phyloP scores from a whole-genome alignment of 2,113 vertebrate genomes.

The Hippopotamus amphibius region DNA sequence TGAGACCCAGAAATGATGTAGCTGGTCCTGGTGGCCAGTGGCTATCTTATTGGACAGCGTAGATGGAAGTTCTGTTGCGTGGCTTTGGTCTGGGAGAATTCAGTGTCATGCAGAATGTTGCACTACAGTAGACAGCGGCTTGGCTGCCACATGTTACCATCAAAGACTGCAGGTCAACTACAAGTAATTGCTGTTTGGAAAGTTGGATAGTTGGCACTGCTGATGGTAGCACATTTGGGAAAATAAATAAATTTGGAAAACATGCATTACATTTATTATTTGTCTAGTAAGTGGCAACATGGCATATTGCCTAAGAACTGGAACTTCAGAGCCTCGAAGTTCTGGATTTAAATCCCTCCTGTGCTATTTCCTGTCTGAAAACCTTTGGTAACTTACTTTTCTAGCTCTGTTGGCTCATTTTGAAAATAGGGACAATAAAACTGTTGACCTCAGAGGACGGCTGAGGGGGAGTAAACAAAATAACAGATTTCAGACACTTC shows the following conservation, averaged over 20 bases:
- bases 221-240: not conserved
- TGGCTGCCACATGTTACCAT: accelerated
- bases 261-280: not conserved
- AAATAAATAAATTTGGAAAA: not conserved
- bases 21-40: not conserved
- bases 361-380: not conserved
- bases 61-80: not conserved
- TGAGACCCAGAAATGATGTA: not conserved
- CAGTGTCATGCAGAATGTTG: not conserved
- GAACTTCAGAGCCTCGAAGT: not conserved
- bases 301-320: not conserved
- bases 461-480: not conserved
- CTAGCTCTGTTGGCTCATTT: not conserved
- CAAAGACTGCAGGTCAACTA: accelerated
- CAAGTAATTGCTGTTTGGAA: not conserved
- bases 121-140: accelerated
- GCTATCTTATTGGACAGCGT: not conserved
- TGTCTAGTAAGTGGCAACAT: not conserved
- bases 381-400: not conserved
- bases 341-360: not conserved
- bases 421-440: not conserved
- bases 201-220: not conserved
- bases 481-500: not conserved
- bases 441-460: not conserved
- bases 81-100: not conserved